Conservation (phyloP, 2,888 invertebrate genomes). For the Nudaria mundana region DNA sequence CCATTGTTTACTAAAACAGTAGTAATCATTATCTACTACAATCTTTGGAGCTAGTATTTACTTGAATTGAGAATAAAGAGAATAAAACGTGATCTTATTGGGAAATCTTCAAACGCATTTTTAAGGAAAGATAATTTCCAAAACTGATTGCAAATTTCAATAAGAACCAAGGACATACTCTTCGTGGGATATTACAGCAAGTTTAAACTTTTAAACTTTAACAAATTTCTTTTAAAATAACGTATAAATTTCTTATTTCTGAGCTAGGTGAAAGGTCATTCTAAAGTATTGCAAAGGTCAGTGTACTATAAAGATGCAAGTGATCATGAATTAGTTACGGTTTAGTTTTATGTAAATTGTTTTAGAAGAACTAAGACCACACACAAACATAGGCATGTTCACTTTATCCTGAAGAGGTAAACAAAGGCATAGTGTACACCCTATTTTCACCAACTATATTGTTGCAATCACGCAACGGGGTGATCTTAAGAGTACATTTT, state of each 20-base stretch:
- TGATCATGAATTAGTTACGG: constrained; percentile 13
- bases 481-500: too few relatives aligned
- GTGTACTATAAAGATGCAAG: constrained; percentile 26
- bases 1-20: constrained; percentile 43
- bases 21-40: constrained; percentile 30
- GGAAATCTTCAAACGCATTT: not conserved
- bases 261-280: constrained; percentile 52
- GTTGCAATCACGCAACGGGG: too few relatives aligned
- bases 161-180: too few relatives aligned
- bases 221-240: too few relatives aligned
- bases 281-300: constrained; percentile 55
- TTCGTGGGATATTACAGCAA: too few relatives aligned
- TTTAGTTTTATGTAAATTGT: not conserved
- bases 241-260: constrained; percentile 13
- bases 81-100: constrained; percentile 7
- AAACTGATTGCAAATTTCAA: too few relatives aligned
- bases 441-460: too few relatives aligned
- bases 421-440: too few relatives aligned
- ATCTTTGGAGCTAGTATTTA: constrained; percentile 24
- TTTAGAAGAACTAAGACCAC: too few relatives aligned
- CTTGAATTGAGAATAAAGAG: not conserved
- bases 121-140: not conserved
- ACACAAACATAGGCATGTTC: too few relatives aligned
- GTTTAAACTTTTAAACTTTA: constrained; percentile 6
- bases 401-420: too few relatives aligned